Percentiles rank a stretch among this genome's conserved stretches.
phyloP scores from a whole-genome alignment of 1,140 invertebrate genomes.

The Ephestia elutella region DNA sequence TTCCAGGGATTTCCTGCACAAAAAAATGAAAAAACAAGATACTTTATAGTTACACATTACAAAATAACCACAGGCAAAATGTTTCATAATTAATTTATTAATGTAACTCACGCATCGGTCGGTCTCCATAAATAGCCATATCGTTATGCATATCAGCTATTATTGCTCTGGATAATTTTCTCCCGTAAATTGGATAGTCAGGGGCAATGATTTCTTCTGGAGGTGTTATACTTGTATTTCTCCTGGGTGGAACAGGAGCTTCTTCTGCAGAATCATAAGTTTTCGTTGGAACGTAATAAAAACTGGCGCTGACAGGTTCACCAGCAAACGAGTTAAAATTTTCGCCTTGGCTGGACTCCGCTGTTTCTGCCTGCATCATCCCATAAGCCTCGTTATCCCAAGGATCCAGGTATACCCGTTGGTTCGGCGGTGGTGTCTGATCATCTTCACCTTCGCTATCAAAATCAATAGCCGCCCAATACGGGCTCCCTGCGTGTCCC shows the following conservation, averaged over 20 bases:
- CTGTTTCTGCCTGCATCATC: conserved; percentile 76
- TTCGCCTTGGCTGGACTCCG: conserved; percentile 68
- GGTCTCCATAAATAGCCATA: conserved; percentile 42
- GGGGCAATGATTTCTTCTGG: conserved; percentile 46
- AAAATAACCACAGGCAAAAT: too few relatives aligned
- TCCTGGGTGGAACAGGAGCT: conserved; percentile 32
- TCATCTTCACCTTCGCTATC: conserved; percentile 73
- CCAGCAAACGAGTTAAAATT: conserved; percentile 66
- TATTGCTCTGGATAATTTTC: conserved; percentile 42
- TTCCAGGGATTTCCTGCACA: too few relatives aligned
- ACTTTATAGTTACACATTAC: too few relatives aligned
- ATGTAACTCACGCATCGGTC: conserved; percentile 49
- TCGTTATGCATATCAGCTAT: conserved; percentile 42
- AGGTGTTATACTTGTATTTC: conserved; percentile 32
- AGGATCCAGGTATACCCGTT: conserved; percentile 79
- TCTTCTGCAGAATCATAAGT: conserved; percentile 63
- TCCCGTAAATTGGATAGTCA: conserved; percentile 47
- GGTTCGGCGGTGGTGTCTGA: conserved; percentile 42
- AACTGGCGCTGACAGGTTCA: conserved; percentile 73
- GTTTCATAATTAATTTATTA: too few relatives aligned
- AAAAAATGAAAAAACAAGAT: too few relatives aligned
- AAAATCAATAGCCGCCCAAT: conserved; percentile 75
- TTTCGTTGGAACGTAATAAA: conserved; percentile 74
- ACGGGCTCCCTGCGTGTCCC: conserved; percentile 60
- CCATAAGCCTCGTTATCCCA: conserved; percentile 84